Evolutionary conservation across 2,113 vertebrate species (phyloP), one percentile per base, ranked within the genome.

Genomic region (Chaetorhynchus papuensis): DNA sequence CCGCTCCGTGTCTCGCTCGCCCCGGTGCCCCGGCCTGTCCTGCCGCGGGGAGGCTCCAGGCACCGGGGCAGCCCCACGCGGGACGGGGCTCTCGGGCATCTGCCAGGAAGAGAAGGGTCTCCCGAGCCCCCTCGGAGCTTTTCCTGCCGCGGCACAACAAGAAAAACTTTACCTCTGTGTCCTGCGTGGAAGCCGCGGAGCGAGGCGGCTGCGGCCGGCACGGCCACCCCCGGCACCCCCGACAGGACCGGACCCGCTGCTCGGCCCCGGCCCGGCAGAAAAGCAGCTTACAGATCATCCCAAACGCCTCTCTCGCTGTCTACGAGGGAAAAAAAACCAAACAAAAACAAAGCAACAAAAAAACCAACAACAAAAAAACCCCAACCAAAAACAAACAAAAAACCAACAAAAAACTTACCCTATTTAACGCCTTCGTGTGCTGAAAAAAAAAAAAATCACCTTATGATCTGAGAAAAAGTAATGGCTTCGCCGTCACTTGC

Each of bases 151-250:
- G 7, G 37, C 18, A 15, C 47, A 6, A 16, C 1, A 11, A 17
- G 20, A 18, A 3, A 7, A 8, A 7, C 8, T 5, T 33, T 15
- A 11, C 31, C 19, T 6, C 2, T 1, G 26, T 10, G 15, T 37
- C 13, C 19, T 4, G 35, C 22, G 4, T 13, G 15, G 63, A 27
- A 59, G 35, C 11, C 16, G 21, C 39, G 63, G 8, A 10, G n/a
- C 23, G 50, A 15, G 6, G 10, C 7, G 52, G 19, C 61, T 19
- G 41, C 9, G 39, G 6, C 53, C 11, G 11, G 30, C 42, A 37
- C 72, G 5, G 33, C n/a, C 19, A 20, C 52, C n/a, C 15, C 30
- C 11, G 26, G 26, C 16, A 27, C 7, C 19, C 30, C 56, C 15
- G n/a, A 22, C 65, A 26, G 8, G 2, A 23, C 35, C 31, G 31